These are phyloP conservation scores for Dascillus cervinus DNA, from an alignment of 2,888 invertebrate genomes.

Conservation along the genomic window DNA sequence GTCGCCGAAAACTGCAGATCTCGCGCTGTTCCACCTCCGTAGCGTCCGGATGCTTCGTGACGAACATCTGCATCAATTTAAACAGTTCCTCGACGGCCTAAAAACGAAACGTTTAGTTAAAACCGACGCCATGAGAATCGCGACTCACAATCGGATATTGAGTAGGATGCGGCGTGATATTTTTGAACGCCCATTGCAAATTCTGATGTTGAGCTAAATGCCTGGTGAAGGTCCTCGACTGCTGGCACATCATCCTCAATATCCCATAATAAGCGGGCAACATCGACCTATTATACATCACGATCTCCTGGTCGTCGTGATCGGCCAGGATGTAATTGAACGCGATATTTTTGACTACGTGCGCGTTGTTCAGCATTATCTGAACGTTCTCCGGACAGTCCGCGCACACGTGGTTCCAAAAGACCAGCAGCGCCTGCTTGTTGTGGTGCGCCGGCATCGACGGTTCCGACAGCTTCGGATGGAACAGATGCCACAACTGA, in stretches of 20 bases:
- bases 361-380: conserved; percentile 76
- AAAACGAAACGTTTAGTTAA: no score
- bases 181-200: conserved; percentile 94
- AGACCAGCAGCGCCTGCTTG: conserved; percentile 84
- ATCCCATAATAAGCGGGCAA: conserved; percentile 88
- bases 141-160: conserved; percentile 69
- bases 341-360: conserved; percentile 89
- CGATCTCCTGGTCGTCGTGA: conserved; percentile 93
- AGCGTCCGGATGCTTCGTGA: conserved; percentile 72
- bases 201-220: conserved; percentile 89
- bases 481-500: conserved; percentile 90
- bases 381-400: conserved; percentile 92
- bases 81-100: conserved; percentile 86
- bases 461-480: conserved; percentile 89
- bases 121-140: neutral
- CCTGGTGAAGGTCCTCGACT: conserved; percentile 77
- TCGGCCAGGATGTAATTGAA: conserved; percentile 97
- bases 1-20: conserved; percentile 76
- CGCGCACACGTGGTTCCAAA: conserved; percentile 88
- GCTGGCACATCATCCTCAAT: conserved; percentile 82
- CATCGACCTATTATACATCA: conserved; percentile 89
- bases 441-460: conserved; percentile 93
- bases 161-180: conserved; percentile 92
- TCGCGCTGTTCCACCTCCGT: conserved; percentile 71
- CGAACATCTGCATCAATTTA: conserved; percentile 82